Evolutionary conservation across 2,888 invertebrate genomes (phyloP).

Genomic region (Lysandra coridon): DNA sequence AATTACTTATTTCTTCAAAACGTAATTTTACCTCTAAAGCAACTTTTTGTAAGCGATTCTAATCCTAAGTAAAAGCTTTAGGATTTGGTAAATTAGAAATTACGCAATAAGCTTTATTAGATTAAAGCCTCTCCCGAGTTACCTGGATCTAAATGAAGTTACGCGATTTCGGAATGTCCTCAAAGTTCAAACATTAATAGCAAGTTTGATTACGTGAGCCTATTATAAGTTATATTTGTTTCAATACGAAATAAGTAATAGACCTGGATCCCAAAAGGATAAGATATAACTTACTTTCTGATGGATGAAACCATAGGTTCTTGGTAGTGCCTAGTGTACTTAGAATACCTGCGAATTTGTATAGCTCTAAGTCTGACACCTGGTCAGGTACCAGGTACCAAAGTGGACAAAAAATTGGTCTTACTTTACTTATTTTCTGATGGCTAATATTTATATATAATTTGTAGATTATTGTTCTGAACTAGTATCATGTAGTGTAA

Average conservation of each 20-base stretch:
- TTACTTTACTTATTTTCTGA: too few relatives aligned
- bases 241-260: not conserved
- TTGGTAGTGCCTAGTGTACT: too few relatives aligned
- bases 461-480: too few relatives aligned
- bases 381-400: too few relatives aligned
- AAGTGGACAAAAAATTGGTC: too few relatives aligned
- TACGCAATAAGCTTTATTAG: conserved; percentile 9
- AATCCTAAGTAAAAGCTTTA: not conserved
- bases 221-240: not conserved
- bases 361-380: too few relatives aligned
- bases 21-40: not conserved
- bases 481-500: too few relatives aligned
- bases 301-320: too few relatives aligned
- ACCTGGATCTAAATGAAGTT: conserved; percentile 14
- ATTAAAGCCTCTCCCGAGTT: not conserved
- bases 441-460: too few relatives aligned
- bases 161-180: not conserved
- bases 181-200: conserved; percentile 27
- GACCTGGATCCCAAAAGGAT: too few relatives aligned
- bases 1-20: not conserved
- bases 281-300: too few relatives aligned
- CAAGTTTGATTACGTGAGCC: conserved; percentile 6
- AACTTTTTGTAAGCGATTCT: not conserved
- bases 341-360: too few relatives aligned
- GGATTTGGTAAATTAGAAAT: not conserved